Base-by-base conservation (phyloP, 1,140 invertebrate genomes). In the Atta cephalotes region DNA sequence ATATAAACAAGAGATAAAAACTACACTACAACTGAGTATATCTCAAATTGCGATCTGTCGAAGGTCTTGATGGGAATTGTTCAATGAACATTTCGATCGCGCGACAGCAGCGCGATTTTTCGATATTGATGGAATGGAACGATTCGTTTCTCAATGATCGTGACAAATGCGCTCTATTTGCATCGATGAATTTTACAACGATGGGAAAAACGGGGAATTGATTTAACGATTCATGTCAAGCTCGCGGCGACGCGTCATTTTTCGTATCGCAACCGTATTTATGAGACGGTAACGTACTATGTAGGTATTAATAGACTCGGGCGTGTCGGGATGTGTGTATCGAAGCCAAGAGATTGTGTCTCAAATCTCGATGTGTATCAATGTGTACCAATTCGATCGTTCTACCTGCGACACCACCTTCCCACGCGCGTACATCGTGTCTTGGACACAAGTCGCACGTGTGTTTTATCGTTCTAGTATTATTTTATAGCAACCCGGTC, bases 311-410 rank as follows among this genome's bases (percentile, higher is more conserved):
- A 92, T 90, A 90, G 84, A 63, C 72, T 51, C 58, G 21, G 16
- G 45, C 45, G 81, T 71, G 71, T 77, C 58, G 56, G 63, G 35
- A 31, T 39, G 35, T 49, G 16, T 18, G 68, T 87, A 91, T 92
- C 90, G 84, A 87, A 79, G 70, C 74, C 85, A 68, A 82, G 87
- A 70, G 66, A 91, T 92, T 91, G 92, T 88, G 87, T 89, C 88
- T 89, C 65, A 85, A 85, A 91, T 92, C 89, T 89, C 78, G 77
- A 58, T 72, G 85, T 92, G 86, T 92, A 92, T 92, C 91, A 90
- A 91, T 92, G 82, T 86, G 72, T 85, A 87, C 88, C 88, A 87
- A 92, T 88, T 72, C 86, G 70, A 91, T 85, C 80, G 87, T 72
- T 86, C 86, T 90, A 86, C 81, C 86, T 88, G 74, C 76, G 82